Base-by-base conservation (phyloP, 2,888 invertebrate species). In the Petrolisthes manimaculis region DNA sequence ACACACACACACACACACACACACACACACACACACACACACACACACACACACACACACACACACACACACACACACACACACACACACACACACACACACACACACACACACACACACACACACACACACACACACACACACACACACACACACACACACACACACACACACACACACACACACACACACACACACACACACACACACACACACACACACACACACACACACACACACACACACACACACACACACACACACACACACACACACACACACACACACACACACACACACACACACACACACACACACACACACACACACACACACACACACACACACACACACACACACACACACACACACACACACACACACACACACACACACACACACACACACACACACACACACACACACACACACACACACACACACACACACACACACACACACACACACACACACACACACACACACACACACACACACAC, bases 21-120 rank as follows among this genome's bases (percentile, higher is more conserved):
- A 9, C 84, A 71, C 21, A 51, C 69, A 77, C 77, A 51, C 56
- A 56, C 84, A n/a, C 55, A 6, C 74, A 9, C 84, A 71, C 21
- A 51, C 69, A 77, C 77, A 51, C 56, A 56, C 84, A n/a, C 55
- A 6, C 74, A 9, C 84, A 71, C 21, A 51, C 69, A 77, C 77
- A 51, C 56, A 56, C 84, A n/a, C 55, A 6, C 74, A 9, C 84
- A 71, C 21, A 51, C 69, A 77, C 77, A 51, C 56, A 56, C 84
- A n/a, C 55, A 6, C 74, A 9, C 84, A 71, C 21, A 51, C 69
- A 77, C 77, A 51, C 56, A 56, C 84, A n/a, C 55, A 6, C 74
- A 9, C 84, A 71, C 21, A 51, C 69, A 77, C 77, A 51, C 56
- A 56, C 84, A n/a, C 55, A 6, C 74, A 9, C 84, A 71, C 21